A percentile compares a stretch with the other conserved stretches of the same genome.
phyloP scores from a whole-genome alignment of 2,888 invertebrate genomes.

The Sthenelais limicola region DNA sequence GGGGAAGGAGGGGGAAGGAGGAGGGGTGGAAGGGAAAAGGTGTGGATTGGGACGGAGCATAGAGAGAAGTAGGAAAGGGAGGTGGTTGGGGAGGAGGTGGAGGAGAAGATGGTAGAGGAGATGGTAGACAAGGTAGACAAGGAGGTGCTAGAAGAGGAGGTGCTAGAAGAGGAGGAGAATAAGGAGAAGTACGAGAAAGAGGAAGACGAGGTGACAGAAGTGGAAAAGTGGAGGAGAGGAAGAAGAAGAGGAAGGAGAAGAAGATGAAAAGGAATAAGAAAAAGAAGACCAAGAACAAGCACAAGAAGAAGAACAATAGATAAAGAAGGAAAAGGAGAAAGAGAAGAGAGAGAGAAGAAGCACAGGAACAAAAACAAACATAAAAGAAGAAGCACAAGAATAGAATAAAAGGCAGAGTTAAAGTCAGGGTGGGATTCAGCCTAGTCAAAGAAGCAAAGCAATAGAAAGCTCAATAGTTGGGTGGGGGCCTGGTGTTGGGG shows the following conservation, averaged over 20 bases:
- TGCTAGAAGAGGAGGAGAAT: not conserved
- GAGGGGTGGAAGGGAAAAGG: not conserved
- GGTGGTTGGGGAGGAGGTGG: not conserved
- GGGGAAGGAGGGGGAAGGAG: not conserved
- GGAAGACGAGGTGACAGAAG: not conserved
- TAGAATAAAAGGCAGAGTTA: not conserved
- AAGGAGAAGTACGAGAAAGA: not conserved
- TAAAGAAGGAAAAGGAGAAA: conserved; percentile 7
- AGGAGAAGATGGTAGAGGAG: not conserved
- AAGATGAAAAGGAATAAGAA: too few species aligned
- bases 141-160: not conserved
- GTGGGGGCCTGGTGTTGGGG: too few species aligned
- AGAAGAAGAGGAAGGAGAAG: too few species aligned
- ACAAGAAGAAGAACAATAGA: not conserved
- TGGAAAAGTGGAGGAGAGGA: too few species aligned
- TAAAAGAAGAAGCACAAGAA: too few species aligned
- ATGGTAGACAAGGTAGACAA: not conserved
- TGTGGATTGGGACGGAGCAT: not conserved
- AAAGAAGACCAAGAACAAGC: not conserved
- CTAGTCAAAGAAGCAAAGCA: not conserved
- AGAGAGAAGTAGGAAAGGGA: not conserved
- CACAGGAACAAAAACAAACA: not conserved
- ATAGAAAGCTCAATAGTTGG: not conserved
- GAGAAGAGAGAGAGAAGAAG: conserved; percentile 3
- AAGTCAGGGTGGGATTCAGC: not conserved